Conservation (phyloP, 2,797 vertebrate genomes). For the Myiotriccus ornatus region DNA sequence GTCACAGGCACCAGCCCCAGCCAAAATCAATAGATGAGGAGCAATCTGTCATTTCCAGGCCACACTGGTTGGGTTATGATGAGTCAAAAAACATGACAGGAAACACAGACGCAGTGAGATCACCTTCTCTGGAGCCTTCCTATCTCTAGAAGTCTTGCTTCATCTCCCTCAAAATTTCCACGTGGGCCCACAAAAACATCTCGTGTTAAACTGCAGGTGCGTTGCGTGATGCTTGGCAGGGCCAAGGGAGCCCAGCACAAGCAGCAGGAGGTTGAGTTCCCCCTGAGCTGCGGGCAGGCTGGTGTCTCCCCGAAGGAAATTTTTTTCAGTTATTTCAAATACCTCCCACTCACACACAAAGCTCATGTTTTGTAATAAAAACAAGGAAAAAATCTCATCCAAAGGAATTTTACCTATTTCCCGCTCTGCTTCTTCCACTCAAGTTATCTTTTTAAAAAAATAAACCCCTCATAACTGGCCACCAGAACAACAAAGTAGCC, state of each 20-base stretch:
- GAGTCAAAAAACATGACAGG: constrained; percentile 15
- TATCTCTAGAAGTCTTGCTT: constrained; percentile 2
- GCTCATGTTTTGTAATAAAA: constrained; percentile 18
- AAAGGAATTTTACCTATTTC: constrained; percentile 54
- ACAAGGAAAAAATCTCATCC: constrained; percentile 16
- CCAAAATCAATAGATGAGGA: constrained; percentile 41
- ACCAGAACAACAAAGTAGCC: constrained; percentile 10
- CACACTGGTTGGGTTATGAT: neutral
- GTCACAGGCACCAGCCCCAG: neutral
- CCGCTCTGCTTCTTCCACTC: neutral
- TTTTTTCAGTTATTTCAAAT: constrained; percentile 22
- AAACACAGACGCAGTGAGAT: constrained; percentile 35
- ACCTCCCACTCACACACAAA: constrained; percentile 1
- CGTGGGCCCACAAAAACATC: fast-evolving
- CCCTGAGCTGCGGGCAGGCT: neutral
- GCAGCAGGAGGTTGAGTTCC: neutral
- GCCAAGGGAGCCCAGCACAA: neutral
- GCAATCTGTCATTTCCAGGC: constrained; percentile 29
- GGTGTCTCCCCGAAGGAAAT: neutral
- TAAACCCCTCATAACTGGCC: neutral
- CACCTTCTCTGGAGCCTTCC: constrained; percentile 33
- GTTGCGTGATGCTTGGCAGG: fast-evolving
- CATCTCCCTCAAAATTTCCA: constrained; percentile 2
- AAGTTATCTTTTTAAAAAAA: neutral
- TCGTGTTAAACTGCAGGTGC: neutral